Evolutionary conservation across 1,140 invertebrate species (phyloP), one percentile per base, ranked within the genome.

Genomic region (Drosophila pachea): DNA sequence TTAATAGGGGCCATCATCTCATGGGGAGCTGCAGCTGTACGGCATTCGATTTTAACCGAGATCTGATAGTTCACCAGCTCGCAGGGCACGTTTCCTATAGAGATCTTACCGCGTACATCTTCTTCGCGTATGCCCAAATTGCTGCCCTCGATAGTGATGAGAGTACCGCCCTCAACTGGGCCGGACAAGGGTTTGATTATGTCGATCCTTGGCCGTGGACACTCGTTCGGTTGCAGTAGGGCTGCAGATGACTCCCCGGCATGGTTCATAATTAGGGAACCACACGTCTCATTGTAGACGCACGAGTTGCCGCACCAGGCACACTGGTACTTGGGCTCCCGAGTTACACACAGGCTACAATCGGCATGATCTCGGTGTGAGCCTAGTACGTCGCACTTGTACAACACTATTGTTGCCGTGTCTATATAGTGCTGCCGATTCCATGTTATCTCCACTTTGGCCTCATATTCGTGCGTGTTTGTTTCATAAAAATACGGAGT

Each of bases 171-270:
- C 91, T 98, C 96, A 50, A 97, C 93, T 7, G 98, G 98, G 9
- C 98, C 98, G 88, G 95, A 97, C 22, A 97, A 87, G 0, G 98
- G 98, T 89, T 95, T 95, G 73, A 99, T 98, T 93, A 97, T 95
- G 90, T 98, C 96, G 83, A 99, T 98, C 71, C 96, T 91, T 12
- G 97, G 97, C 79, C 95, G 94, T 0, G 97, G 97, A 89, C 97
- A 98, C 78, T 97, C 96, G 36, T 92, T 93, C 22, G 22, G 22
- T 22, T 94, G 93, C 29, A 93, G 91, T 8, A 59, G n/a, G 2
- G 29, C 47, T 43, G 48, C 14, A 14, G 45, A 14, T n/a, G 38
- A 12, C 40, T 22, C 22, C 22, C 22, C 22, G 22, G 22, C 12
- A 16, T 43, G 40, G 7, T 7, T 43, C 14, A 7, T 16, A 14